Base-by-base conservation (phyloP, 2,888 invertebrate genomes). In the Zhuqinia jingwanae region DNA sequence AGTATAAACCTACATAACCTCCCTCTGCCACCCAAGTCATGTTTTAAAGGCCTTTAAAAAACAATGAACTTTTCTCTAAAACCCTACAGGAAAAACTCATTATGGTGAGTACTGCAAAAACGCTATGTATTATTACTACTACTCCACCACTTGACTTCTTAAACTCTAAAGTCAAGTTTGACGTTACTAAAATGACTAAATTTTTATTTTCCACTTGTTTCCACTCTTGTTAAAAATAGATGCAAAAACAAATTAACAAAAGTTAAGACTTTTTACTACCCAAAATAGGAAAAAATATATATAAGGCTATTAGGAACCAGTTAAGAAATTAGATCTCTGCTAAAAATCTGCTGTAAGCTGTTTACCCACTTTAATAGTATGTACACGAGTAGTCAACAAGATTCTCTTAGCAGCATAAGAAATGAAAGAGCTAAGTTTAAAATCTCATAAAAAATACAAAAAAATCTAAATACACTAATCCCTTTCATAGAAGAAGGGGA, bases 221-320 rank as follows among this genome's bases (percentile, higher is more conserved):
- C 17, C 58, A 13, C 63, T 25, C 15, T 3, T 25, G 60, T 56
- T 75, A 53, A 78, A 78, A 78, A 45, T 78, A 63, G 45, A 60
- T 75, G 53, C 63, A n/a, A n/a, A 78, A 78, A 78, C 78, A 78
- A 78, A 78, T 78, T 78, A 78, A 63, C 42, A 78, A 56, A 75
- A 58, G 0, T 45, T 13, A 76, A 76, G 20, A 25, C 47, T 58
- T 36, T 30, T 42, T 36, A 0, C 22, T 20, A 42, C 6, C 42
- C 47, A 25, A 27, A 47, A 56, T 45, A n/a, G 25, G 20, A 22
- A 73, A 73, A 47, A 11, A n/a, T n/a, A n/a, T n/a, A n/a, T n/a
- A n/a, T n/a, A n/a, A n/a, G n/a, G n/a, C 27, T 73, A 50, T 77
- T 58, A 77, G 27, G 63, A 63, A 47, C n/a, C 17, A n/a, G 76